Base-by-base conservation (phyloP, 2,888 invertebrate genomes). In the Napeogenes sylphis region DNA sequence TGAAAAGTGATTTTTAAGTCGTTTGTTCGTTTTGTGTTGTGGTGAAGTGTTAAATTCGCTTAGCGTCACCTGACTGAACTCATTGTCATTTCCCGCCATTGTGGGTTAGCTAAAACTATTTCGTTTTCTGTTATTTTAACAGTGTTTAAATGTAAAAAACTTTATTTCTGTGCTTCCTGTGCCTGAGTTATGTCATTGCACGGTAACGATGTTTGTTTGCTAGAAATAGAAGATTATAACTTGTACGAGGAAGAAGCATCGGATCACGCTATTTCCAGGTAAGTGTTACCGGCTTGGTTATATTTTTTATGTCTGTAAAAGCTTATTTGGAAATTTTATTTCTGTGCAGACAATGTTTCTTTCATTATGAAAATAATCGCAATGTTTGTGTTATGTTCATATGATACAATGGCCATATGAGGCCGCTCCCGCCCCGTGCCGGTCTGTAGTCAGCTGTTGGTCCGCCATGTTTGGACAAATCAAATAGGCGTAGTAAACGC, bases 31-130 rank as follows among this genome's bases (percentile, higher is more conserved):
- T 66, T 71, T 66, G 64, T 70, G 65, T 64, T 66, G 68, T 73
- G 68, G 73, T 77, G 76, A 75, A 73, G 75, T 75, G 72, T 69
- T 70, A 75, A 83, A 80, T 80, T 81, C 75, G 80, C 81, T 79
- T 83, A 84, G 91, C 91, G 91, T 91, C 91, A 90, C 90, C 90
- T 90, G 90, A 90, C 90, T 79, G 85, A 78, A 77, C 84, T 88
- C 89, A 88, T 90, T 90, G 91, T 91, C 90, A 90, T 91, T 91
- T 91, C 91, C 91, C 91, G 91, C 91, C 91, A 91, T 91, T 91
- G 91, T 90, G 88, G 87, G 78, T 81, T 77, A 83, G 81, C 79
- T 79, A 78, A 75, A 79, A 79, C 68, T 77, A 77, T 71, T 75
- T 74, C 67, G 71, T 74, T 75, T 80, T 67, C 59, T 59, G 61